Evolutionary conservation across 2,888 invertebrate genomes (phyloP), one percentile per base, ranked within the genome.

Genomic region (Allolobophora icterica): DNA sequence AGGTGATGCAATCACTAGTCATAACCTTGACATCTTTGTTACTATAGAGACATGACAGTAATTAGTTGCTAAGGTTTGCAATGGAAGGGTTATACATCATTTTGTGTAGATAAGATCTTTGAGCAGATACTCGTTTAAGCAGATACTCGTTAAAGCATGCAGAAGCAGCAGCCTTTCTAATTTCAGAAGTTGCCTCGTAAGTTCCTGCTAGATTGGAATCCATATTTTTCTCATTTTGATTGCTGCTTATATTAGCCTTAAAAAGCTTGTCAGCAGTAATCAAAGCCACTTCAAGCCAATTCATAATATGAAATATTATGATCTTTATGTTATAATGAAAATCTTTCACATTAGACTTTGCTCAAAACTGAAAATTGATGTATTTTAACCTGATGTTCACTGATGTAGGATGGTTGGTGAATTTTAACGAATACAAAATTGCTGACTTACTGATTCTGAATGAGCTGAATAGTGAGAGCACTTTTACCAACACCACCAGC

Each of bases 401-500:
- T 71, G 71, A 71, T n/a, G n/a, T 71, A n/a, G n/a, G 71, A 71
- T 71, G n/a, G 71, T 11, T 71, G 71, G 71, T n/a, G n/a, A 71
- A 71, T 8, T 71, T 71, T 58, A 24, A 58, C 17, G 24, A 52
- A 71, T n/a, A 71, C 1, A 71, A 30, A 71, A 71, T n/a, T 71
- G 6, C n/a, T 71, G 30, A 71, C 96, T 96, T 94, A 96, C 96
- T 99, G 99, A 96, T 99, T 99, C 96, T 99, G 99, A 95, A 99
- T 99, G 94, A 99, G 96, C 96, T 99, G 99, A 96, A 99, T 99
- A 94, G 99, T 99, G 95, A 99, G 97, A 94, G 99, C 99, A 95
- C 98, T 98, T 96, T 99, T 99, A 94, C 99, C 99, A 95, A 99
- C 99, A 96, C 99, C 99, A 96, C 99, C 99, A 96, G 98, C 98